These are phyloP conservation scores for Drosophila nikananu DNA, from an alignment of 1,140 invertebrate genomes.

Conservation along the genomic window DNA sequence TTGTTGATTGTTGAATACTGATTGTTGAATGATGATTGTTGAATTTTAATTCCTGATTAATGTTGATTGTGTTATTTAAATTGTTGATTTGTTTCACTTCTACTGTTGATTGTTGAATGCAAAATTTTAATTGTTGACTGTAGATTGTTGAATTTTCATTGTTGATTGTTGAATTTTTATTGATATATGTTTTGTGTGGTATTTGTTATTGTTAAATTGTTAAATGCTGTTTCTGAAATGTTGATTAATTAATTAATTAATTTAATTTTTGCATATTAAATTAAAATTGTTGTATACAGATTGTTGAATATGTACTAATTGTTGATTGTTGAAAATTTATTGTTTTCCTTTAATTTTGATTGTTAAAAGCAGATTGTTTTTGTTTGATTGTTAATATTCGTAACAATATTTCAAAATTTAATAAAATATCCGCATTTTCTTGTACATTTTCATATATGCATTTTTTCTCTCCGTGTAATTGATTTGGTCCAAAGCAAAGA, in stretches of 20 bases:
- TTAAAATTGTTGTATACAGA: not conserved
- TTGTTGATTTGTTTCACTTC: too few species aligned
- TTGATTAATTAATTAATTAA: too few species aligned
- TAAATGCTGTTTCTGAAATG: not conserved
- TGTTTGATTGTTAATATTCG: not conserved
- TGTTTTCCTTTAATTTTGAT: too few species aligned
- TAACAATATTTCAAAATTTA: too few species aligned
- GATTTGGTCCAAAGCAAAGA: slow-evolving; percentile 1
- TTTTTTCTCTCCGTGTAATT: slow-evolving; percentile 17
- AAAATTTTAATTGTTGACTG: not conserved
- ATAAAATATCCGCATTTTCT: too few species aligned
- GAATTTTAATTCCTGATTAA: too few species aligned
- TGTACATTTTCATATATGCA: too few species aligned
- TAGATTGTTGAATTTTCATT: not conserved
- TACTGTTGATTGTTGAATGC: too few species aligned
- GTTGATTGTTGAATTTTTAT: too few species aligned
- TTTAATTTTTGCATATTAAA: not conserved
- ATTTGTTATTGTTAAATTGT: not conserved
- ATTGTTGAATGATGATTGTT: not conserved
- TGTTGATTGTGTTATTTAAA: not conserved
- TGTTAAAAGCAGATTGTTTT: not conserved
- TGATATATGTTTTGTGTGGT: not conserved
- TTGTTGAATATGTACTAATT: not conserved
- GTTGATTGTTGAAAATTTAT: not conserved
- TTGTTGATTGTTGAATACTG: not conserved